Conservation (phyloP, 2,113 vertebrate species). For the Mustelus asterias region DNA sequence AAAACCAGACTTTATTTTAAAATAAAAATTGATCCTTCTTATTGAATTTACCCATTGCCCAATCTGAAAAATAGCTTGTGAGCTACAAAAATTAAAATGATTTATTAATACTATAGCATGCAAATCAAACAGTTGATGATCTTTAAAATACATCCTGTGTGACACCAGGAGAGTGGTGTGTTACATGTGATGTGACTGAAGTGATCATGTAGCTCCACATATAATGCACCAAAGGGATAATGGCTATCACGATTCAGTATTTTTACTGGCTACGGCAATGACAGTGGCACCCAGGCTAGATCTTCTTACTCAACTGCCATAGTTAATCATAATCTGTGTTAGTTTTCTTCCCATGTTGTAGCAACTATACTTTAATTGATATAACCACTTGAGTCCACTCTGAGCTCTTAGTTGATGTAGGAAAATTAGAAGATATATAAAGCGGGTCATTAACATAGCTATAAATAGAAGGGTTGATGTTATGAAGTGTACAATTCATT, state of each 20-base stretch:
- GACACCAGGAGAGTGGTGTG: not conserved
- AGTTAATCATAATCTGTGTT: not conserved
- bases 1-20: not conserved
- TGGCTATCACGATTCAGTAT: not conserved
- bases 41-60: not conserved
- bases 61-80: not conserved
- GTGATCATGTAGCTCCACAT: not conserved
- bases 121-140: not conserved
- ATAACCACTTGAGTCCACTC: not conserved
- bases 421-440: not conserved
- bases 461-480: not conserved
- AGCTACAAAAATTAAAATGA: not conserved
- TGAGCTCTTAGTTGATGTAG: not conserved
- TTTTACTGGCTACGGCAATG: not conserved
- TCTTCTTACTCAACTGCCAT: not conserved
- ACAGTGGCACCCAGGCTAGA: not conserved
- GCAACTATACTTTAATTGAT: slow-evolving; percentile 2
- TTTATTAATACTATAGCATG: not conserved
- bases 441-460: not conserved
- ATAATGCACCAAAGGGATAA: not conserved
- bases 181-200: not conserved
- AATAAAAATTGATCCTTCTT: not conserved
- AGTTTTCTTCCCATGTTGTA: not conserved
- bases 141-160: not conserved
- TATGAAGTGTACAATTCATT: not conserved